Percentiles rank a stretch among this genome's conserved stretches.
Conservation (phyloP, 35 echinoderm and acorn worm species). For the Chiridota heheva region DNA sequence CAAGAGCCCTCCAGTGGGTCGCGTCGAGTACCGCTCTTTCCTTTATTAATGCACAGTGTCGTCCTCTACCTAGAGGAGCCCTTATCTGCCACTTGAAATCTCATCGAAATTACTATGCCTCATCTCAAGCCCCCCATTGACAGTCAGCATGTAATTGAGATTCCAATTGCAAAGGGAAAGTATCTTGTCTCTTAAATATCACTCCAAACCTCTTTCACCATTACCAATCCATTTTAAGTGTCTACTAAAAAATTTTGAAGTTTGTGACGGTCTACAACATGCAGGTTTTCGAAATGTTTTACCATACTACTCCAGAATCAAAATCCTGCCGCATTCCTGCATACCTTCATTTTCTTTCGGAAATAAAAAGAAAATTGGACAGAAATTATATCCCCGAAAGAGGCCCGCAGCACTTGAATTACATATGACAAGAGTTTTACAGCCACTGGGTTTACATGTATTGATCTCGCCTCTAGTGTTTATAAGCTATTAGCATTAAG, state of each 20-base stretch:
- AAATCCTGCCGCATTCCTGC: no score
- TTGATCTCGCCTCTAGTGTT: constrained; percentile 51
- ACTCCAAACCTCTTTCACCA: constrained; percentile 39
- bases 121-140: constrained; percentile 35
- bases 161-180: constrained; percentile 43
- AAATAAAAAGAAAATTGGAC: no score
- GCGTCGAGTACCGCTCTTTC: constrained; percentile 11
- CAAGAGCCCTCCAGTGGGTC: constrained; percentile 17
- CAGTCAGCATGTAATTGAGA: constrained; percentile 56
- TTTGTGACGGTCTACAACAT: no score
- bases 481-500: constrained; percentile 50
- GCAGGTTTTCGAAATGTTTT: no score
- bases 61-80: constrained; percentile 26
- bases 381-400: no score
- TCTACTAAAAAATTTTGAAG: constrained; percentile 19
- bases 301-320: no score
- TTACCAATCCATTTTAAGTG: constrained; percentile 45
- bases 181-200: constrained; percentile 24
- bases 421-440: constrained; percentile 22
- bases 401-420: constrained; percentile 45
- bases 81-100: constrained; percentile 47
- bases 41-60: constrained; percentile 62
- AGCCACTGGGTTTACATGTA: constrained; percentile 36
- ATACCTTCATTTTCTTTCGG: no score
- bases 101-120: constrained; percentile 42